A percentile compares a stretch with the other conserved stretches of the same genome.
Conservation (phyloP, 2,113 vertebrate genomes). For the Lophius piscatorius region DNA sequence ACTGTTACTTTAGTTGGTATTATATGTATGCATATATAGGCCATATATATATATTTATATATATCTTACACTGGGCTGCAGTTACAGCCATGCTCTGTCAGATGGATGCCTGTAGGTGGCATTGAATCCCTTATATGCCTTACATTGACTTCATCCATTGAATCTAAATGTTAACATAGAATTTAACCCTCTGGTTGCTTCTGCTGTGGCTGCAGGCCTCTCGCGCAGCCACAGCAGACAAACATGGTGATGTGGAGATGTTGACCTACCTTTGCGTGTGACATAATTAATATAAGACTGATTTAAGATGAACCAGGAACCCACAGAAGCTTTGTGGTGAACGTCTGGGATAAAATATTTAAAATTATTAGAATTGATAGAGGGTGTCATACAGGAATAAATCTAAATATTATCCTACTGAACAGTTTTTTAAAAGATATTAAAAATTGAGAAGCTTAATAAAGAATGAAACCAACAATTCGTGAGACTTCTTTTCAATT, state of each 20-base stretch:
- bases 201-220: constrained; percentile 40
- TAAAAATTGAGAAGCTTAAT: too few species aligned
- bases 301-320: too few species aligned
- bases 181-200: constrained; percentile 31
- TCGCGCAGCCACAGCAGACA: constrained; percentile 15
- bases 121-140: constrained; percentile 22
- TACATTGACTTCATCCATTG: constrained; percentile 39
- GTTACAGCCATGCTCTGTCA: constrained; percentile 14
- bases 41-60: too few species aligned
- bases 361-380: too few species aligned
- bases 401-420: too few species aligned
- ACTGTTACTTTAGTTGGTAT: neutral
- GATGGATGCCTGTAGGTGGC: constrained; percentile 61
- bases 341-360: too few species aligned
- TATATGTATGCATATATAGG: too few species aligned
- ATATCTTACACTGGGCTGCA: neutral
- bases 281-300: neutral
- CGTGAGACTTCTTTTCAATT: too few species aligned
- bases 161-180: neutral
- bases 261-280: constrained; percentile 9
- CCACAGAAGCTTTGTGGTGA: too few species aligned
- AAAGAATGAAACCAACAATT: too few species aligned
- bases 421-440: too few species aligned
- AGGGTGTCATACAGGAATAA: too few species aligned
- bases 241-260: constrained; percentile 22